Evolutionary conservation across 2,113 vertebrate genomes (phyloP).

Genomic region (Phocoena sinus): DNA sequence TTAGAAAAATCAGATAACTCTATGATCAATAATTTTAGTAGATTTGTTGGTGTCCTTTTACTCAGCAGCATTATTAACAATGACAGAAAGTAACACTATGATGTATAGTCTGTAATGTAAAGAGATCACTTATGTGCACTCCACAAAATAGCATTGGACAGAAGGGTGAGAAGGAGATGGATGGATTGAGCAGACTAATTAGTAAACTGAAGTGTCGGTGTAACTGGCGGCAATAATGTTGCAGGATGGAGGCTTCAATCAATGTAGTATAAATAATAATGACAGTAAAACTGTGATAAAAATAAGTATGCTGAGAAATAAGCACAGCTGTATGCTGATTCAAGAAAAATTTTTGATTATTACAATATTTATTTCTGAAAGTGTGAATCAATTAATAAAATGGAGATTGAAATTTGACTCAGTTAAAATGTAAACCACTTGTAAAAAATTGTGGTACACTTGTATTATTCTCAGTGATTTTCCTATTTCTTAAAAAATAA

Average conservation of each 20-base stretch:
- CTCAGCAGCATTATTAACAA: neutral
- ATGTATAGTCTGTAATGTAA: neutral
- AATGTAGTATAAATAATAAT: neutral
- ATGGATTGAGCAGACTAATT: neutral
- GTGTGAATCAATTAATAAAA: neutral
- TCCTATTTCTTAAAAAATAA: neutral
- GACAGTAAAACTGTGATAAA: neutral
- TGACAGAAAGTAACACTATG: neutral
- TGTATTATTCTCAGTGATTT: neutral
- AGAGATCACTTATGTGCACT: neutral
- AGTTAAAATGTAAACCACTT: neutral
- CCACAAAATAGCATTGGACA: neutral
- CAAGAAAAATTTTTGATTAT: neutral
- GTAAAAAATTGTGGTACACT: neutral
- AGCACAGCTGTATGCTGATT: neutral
- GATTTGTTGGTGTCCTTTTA: neutral
- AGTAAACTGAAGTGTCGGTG: neutral
- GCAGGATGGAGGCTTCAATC: neutral
- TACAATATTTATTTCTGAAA: neutral
- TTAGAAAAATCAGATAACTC: neutral
- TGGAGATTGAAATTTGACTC: conserved; percentile 11
- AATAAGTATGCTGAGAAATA: neutral
- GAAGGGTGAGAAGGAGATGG: neutral
- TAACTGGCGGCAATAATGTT: neutral
- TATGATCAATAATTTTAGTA: neutral